phyloP scores from a whole-genome alignment of 2,113 vertebrate species.

The Cololabis saira region DNA sequence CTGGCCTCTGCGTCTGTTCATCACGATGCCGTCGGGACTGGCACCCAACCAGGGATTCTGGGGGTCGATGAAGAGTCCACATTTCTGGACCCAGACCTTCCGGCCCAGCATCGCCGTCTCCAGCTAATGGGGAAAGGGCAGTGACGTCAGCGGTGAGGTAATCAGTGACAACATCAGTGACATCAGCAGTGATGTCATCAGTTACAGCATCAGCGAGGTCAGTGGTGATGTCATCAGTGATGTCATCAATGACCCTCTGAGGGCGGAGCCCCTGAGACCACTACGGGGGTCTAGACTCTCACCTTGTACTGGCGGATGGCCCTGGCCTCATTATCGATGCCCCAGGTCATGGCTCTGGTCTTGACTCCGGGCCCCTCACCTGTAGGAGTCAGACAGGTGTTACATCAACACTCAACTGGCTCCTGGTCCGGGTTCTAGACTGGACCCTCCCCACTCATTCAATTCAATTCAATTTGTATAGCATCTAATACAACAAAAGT shows the following conservation, averaged over 20 bases:
- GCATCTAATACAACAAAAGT: too few species aligned
- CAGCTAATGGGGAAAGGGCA: constrained; percentile 60
- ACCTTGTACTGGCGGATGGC: constrained; percentile 76
- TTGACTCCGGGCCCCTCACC: constrained; percentile 37
- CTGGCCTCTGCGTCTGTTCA: constrained; percentile 62
- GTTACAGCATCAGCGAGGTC: too few species aligned
- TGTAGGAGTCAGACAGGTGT: constrained; percentile 7
- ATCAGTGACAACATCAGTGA: too few species aligned
- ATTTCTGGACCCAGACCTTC: constrained; percentile 73
- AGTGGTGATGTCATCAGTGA: too few species aligned
- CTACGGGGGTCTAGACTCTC: too few species aligned
- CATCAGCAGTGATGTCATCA: too few species aligned
- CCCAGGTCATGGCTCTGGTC: constrained; percentile 87
- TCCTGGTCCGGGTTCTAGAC: too few species aligned
- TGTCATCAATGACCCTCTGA: too few species aligned
- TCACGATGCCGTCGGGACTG: constrained; percentile 85
- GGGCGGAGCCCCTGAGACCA: too few species aligned
- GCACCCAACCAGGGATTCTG: constrained; percentile 83
- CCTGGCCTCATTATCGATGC: constrained; percentile 71
- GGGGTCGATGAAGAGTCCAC: constrained; percentile 83
- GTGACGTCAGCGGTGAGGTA: neutral
- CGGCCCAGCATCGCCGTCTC: constrained; percentile 58
- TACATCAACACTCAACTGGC: too few species aligned
- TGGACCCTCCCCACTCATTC: too few species aligned
- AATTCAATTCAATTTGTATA: too few species aligned